Base-by-base conservation (phyloP, 1,140 invertebrate genomes). In the Solen grandis region DNA sequence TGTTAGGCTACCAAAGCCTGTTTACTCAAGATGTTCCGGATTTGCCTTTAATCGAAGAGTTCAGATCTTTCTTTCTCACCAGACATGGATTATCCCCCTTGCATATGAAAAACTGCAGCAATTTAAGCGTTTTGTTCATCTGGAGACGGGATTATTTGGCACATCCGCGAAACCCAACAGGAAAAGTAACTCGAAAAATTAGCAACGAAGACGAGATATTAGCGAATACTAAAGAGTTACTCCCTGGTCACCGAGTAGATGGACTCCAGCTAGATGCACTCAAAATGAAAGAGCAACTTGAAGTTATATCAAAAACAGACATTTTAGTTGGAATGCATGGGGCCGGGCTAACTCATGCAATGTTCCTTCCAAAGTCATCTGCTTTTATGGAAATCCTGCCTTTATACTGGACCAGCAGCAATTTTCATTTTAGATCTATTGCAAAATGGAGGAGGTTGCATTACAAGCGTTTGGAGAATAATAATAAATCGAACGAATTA, bases 251-350 rank as follows among this genome's bases (percentile, higher is more conserved):
- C 63, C 52, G 54, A 29, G 69, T 89, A 5, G 77, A 36, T 31
- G 85, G 83, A 4, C 16, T 87, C 4, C 81, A 85, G 70, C 66
- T 89, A n/a, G 89, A 90, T 25, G n/a, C 54, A 2, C 63, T 87
- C 52, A 59, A 52, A 4, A 86, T 90, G 84, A 65, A 82, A 33
- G 46, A 85, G 19, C 89, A 90, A 75, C 75, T 90, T 35, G 50
- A 82, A 25, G n/a, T 81, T 3, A 78, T 90, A 13, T 46, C 80
- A 52, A 97, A 97, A 85, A 95, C 96, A 0, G 97, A 99, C 92
- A 95, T 99, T 81, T 95, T 99, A 72, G 96, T 99, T 88, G 98
- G 98, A 29, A 98, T 99, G 92, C 98, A 99, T 92, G 98, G 98
- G 25, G 97, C 98, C 77, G 98, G 98, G 0, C 90, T 99, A n/a